Percentiles rank a stretch among this genome's conserved stretches.
Evolutionary conservation across 2,888 invertebrate species (phyloP).

Genomic region (Lumbricus terrestris): DNA sequence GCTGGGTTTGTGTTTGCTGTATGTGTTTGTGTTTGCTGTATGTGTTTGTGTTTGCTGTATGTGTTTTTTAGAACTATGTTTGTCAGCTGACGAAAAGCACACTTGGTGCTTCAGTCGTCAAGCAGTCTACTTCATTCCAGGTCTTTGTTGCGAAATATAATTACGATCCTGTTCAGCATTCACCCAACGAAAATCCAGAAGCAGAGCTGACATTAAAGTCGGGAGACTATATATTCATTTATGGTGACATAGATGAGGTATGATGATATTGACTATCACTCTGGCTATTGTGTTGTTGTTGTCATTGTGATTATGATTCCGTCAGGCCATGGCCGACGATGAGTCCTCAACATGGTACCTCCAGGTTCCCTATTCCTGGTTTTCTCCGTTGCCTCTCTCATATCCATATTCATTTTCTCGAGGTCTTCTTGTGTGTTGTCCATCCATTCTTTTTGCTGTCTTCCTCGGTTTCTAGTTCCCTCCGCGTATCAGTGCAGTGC

Average conservation of each 20-base stretch:
- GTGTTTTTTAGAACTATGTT: not conserved
- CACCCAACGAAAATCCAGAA: conserved; percentile 85
- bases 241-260: conserved; percentile 68
- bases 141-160: conserved; percentile 62
- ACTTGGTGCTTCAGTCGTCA: not conserved
- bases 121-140: conserved; percentile 36
- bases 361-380: too few relatives aligned
- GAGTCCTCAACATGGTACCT: too few relatives aligned
- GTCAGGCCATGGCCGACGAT: too few relatives aligned
- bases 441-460: too few relatives aligned
- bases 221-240: conserved; percentile 93
- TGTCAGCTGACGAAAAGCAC: not conserved
- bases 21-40: too few relatives aligned
- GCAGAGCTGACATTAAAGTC: conserved; percentile 84
- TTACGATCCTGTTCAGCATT: conserved; percentile 71
- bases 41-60: too few relatives aligned
- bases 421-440: too few relatives aligned
- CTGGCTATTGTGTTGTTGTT: not conserved
- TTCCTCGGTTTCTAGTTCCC: too few relatives aligned
- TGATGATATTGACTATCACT: not conserved
- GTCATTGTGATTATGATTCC: too few relatives aligned
- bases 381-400: too few relatives aligned
- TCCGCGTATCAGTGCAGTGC: too few relatives aligned
- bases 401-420: too few relatives aligned
- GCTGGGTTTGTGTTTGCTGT: not conserved